Conservation (phyloP, 30 jellyfish, hydroid and myxozoan species). For the Rhopilema esculentum region DNA sequence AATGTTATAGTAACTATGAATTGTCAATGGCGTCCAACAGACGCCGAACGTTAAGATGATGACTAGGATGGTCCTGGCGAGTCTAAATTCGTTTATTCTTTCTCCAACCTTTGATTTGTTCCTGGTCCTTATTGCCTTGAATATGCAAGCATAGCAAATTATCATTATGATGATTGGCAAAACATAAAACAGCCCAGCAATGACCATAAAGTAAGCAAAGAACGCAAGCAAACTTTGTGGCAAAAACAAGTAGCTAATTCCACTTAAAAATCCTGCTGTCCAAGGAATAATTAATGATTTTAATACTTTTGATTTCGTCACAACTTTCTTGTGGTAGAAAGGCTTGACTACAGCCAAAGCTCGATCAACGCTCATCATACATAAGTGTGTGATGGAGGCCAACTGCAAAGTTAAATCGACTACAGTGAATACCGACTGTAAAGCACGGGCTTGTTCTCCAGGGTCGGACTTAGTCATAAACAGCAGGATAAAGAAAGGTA, state of each 20-base stretch:
- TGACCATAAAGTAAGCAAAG: not conserved
- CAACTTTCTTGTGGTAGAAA: conserved; percentile 6
- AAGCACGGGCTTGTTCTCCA: too few species aligned
- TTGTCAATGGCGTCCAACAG: conserved; percentile 44
- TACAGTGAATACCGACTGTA: not conserved
- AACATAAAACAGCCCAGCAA: conserved; percentile 6
- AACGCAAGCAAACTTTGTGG: not conserved
- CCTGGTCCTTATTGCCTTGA: not conserved
- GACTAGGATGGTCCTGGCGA: conserved; percentile 2
- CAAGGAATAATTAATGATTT: conserved; percentile 19
- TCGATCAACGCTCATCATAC: conserved; percentile 43
- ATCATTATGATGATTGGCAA: conserved; percentile 5
- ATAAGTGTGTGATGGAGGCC: conserved; percentile 32
- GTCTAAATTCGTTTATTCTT: conserved; percentile 9
- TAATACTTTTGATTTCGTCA: not conserved
- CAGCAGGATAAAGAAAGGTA: not conserved
- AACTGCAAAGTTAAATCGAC: not conserved
- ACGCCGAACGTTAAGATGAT: conserved; percentile 1
- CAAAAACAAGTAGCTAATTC: not conserved
- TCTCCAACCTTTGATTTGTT: not conserved
- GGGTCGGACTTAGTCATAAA: too few species aligned
- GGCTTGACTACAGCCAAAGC: conserved; percentile 33
- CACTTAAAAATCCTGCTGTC: not conserved
- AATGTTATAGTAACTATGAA: not conserved
- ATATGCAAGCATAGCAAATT: conserved; percentile 9